Base-by-base conservation (phyloP, 1,140 invertebrate species). In the Aphelenchoides fujianensis region DNA sequence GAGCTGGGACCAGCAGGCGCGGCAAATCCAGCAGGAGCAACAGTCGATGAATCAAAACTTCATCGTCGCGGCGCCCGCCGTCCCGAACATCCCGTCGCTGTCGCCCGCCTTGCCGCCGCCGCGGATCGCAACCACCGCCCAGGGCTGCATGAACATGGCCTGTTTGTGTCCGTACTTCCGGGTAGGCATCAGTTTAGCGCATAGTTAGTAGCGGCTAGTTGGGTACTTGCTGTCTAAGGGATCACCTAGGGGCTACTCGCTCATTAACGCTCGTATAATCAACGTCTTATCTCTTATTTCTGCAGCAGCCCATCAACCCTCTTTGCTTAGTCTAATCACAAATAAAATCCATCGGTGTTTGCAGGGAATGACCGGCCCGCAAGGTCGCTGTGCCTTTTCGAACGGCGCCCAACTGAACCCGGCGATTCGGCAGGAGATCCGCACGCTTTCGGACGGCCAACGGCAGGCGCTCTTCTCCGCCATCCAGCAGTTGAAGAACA, bases 401-500 rank as follows among this genome's bases (percentile, higher is more conserved):
- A 81, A 73, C 48, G 82, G 82, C 1, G 64, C 73, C 23, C 73
- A 76, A 0, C 68, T 85, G 23, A 19, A 68, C 37, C 75, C 70
- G 64, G 80, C 83, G 1, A 41, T 79, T 31, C 54, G 86, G 19
- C 84, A 84, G 54, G 86, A 87, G 70, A 85, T 85, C 72, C 73
- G 86, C 35, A 82, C 77, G 74, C 57, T 87, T 59, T 81, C 76
- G 0, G 82, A 85, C 53, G 70, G 78, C 7, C 84, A 87, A 63
- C 62, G 85, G 48, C 62, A 72, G 1, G 64, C 73, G 1, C 85
- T 82, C 62, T 85, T 86, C 69, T 68, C 72, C 27, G 85, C 84
- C 3, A 23, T 87, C 9, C 80, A 81, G n/a, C 70, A 78, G 32
- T 66, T 87, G 3, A 87, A 87, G 67, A 61, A 72, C 7, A 79